Evolutionary conservation across 2,888 invertebrate species (phyloP), one percentile per base, ranked within the genome.

Genomic region (Dusona sp.): DNA sequence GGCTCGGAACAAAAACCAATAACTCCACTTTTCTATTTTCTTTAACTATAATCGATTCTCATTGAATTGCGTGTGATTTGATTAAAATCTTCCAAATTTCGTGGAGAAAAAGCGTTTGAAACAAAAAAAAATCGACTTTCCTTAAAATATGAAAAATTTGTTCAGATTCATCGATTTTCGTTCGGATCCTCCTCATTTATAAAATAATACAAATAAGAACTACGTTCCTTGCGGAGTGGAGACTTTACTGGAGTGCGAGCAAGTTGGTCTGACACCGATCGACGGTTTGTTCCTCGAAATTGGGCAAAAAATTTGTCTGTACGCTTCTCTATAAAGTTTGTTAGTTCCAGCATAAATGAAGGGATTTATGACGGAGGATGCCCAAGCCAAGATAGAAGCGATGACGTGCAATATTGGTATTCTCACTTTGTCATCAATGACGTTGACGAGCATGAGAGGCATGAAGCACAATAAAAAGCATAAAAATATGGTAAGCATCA

Each of bases 291-390:
- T 89, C 22, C 81, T 90, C 16, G 91, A 90, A 13, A 85, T 85
- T n/a, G 92, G 90, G 57, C 93, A 94, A 51, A 94, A 88, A 64
- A 94, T 87, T 82, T 94, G 94, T 65, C 92, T 91, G 88, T 94
- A 94, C 11, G 94, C 94, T 73, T 94, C 93, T 13, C 96, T 94
- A 92, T 98, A 98, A 91, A 98, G 97, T 88, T 97, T 95, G 94
- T 98, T 98, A 89, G 98, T 98, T 9, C 97, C 97, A 4, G 98
- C 98, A 94, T 98, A 98, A 88, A 98, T 98, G 87, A 98, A 95
- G 0, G 98, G 98, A 94, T 98, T 98, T 89, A 98, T 96, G 75
- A 98, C 98, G 85, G 98, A 97, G 0, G 98, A 98, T 0, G 98
- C 97, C 98, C 98, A 98, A 0, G 98, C 98, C 88, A 98, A 95